Evolutionary conservation across 1,140 invertebrate genomes (phyloP).

Genomic region (Saxidomus purpurata): DNA sequence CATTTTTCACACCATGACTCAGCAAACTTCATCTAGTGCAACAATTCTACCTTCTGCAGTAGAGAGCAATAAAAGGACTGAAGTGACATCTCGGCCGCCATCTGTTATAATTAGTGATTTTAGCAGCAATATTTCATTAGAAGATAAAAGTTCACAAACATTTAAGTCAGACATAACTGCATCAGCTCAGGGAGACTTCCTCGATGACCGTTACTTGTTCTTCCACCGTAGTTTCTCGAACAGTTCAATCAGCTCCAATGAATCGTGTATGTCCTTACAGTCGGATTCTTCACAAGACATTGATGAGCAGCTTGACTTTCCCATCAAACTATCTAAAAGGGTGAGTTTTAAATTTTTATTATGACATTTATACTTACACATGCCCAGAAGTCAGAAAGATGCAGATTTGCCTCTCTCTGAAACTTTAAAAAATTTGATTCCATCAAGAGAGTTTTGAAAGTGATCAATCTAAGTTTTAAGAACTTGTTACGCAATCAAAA

Average conservation of each 20-base stretch:
- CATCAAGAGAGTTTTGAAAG: no score
- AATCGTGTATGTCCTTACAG: constrained; percentile 46
- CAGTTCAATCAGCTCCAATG: constrained; percentile 57
- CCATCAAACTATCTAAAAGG: constrained; percentile 19
- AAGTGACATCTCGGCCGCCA: constrained; percentile 18
- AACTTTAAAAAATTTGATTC: no score
- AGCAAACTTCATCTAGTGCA: neutral
- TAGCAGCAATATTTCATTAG: constrained; percentile 49
- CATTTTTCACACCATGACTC: neutral
- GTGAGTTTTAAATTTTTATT: constrained; percentile 21
- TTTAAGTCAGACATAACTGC: neutral
- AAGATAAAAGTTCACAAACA: constrained; percentile 13
- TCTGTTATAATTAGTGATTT: constrained; percentile 71
- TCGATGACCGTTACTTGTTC: constrained; percentile 16
- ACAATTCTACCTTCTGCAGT: neutral
- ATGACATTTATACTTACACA: no score
- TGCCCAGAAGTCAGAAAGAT: no score
- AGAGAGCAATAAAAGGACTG: constrained; percentile 2
- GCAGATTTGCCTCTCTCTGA: no score
- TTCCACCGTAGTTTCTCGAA: constrained; percentile 52
- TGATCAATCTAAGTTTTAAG: no score
- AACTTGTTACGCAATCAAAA: no score
- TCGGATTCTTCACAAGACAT: constrained; percentile 67
- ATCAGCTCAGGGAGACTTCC: neutral
- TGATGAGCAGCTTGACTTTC: constrained; percentile 38